Evolutionary conservation across 1,140 invertebrate species (phyloP).

Genomic region (Diorhabda elongata): DNA sequence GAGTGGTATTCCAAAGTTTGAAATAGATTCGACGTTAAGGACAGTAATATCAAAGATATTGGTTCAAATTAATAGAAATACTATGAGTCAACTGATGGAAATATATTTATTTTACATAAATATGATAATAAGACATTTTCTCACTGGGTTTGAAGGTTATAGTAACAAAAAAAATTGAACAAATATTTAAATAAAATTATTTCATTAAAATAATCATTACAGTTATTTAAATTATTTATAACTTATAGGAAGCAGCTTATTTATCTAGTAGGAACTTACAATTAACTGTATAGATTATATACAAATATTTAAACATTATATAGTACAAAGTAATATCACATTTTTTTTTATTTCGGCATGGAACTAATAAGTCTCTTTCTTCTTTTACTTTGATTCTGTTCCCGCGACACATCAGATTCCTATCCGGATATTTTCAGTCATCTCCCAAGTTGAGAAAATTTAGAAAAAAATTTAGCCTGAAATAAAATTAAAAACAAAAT

Average conservation of each 20-base stretch:
- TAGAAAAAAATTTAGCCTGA: conserved; percentile 29
- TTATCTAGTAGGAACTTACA: conserved; percentile 35
- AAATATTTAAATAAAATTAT: conserved; percentile 11
- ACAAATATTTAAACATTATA: conserved; percentile 21
- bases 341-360: conserved; percentile 13
- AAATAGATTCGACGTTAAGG: too few relatives aligned
- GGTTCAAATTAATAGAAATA: too few relatives aligned
- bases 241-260: conserved; percentile 22
- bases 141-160: background rate
- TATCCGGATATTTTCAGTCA: conserved; percentile 9
- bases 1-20: too few relatives aligned
- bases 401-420: conserved; percentile 3
- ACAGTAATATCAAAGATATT: too few relatives aligned
- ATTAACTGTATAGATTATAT: conserved; percentile 26
- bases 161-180: conserved; percentile 1
- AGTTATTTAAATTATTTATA: conserved; percentile 12
- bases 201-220: conserved; percentile 15
- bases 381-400: conserved; percentile 16
- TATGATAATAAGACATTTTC: too few relatives aligned
- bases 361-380: conserved; percentile 23
- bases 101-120: too few relatives aligned
- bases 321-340: conserved; percentile 23
- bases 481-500: conserved; percentile 32
- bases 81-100: too few relatives aligned
- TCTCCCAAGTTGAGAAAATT: conserved; percentile 17